Base-by-base conservation (phyloP, 37 sponge, comb jelly and placozoan species). In the Trichoplax adhaerens region DNA sequence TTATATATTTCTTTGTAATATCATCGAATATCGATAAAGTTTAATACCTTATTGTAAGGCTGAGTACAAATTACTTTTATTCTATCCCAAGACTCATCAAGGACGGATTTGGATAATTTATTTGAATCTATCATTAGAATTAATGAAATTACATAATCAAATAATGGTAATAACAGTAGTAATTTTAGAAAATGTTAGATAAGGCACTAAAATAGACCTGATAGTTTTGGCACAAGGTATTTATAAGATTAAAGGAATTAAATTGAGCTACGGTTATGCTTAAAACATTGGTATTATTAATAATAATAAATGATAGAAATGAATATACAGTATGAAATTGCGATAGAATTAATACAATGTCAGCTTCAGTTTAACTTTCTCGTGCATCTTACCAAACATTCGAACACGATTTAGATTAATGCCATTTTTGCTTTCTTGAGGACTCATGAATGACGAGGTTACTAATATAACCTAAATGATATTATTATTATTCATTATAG, bases 11-110 rank as follows among this genome's bases (percentile, higher is more conserved):
- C 68, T 46, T 1, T 64, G 2, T 53, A 29, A 29, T 29, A 29
- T 29, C 29, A 29, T 29, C 29, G 29, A 29, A 29, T 29, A 29
- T 29, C 29, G 29, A 29, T 29, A 29, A 29, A 29, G 29, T 29
- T 29, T 29, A 29, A 54, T 49, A 82, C 90, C 87, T 83, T 84
- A 75, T 93, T 93, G 65, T 75, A 93, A 3, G 86, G 94, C 68
- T 93, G 94, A 1, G 87, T 85, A 68, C 94, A 93, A 4, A 93
- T 83, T 1, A 93, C 47, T 67, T 93, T 93, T 48, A 93, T 80
- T 0, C 83, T 64, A 68, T 93, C 94, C 94, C 94, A 93, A 59
- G 83, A 88, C 75, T 93, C 80, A 57, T 83, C 77, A 2, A 60
- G 71, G 1, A 79, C 68, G 0, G 62, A 50, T 58, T 85, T 82